Base-by-base conservation (phyloP, 1,140 invertebrate genomes). In the Phortica variegata region DNA sequence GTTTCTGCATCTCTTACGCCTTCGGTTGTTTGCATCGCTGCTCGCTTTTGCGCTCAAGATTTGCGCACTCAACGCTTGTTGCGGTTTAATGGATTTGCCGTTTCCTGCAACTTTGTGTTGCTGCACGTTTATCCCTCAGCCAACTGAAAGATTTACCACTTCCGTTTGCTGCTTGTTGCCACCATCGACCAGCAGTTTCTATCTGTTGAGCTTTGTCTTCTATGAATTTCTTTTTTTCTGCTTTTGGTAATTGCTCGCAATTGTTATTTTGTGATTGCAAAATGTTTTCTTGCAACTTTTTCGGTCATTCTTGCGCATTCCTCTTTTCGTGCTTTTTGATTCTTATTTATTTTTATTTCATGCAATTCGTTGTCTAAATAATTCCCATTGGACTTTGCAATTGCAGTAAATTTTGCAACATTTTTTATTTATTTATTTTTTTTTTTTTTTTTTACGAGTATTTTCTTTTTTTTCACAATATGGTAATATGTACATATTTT, bases 11-110 rank as follows among this genome's bases (percentile, higher is more conserved):
- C 10, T 26, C 23, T 6, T 10, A 26, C 23, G 5, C 23, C n/a
- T n/a, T n/a, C n/a, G n/a, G n/a, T n/a, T n/a, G n/a, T n/a, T n/a
- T n/a, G n/a, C n/a, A n/a, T n/a, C n/a, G n/a, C n/a, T n/a, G n/a
- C n/a, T n/a, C n/a, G n/a, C n/a, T n/a, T n/a, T n/a, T n/a, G n/a
- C n/a, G n/a, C n/a, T n/a, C n/a, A n/a, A n/a, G n/a, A n/a, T n/a
- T n/a, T n/a, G n/a, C n/a, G n/a, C n/a, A n/a, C 10, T 5, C 23
- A 26, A 10, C 23, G 56, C 63, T 66, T 68, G 60, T 66, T 66
- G 63, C 63, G 63, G 63, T 62, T 66, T 63, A 66, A 66, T 66
- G 60, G 60, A 66, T 66, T 66, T 66, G 63, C 60, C 68, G 63
- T 66, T 66, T 68, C 56, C 54, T 68, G 63, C 68, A 54, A 53